Percentiles rank a stretch among this genome's conserved stretches.
phyloP scores from a whole-genome alignment of 2,797 vertebrate species.

The Moxostoma hubbsi region DNA sequence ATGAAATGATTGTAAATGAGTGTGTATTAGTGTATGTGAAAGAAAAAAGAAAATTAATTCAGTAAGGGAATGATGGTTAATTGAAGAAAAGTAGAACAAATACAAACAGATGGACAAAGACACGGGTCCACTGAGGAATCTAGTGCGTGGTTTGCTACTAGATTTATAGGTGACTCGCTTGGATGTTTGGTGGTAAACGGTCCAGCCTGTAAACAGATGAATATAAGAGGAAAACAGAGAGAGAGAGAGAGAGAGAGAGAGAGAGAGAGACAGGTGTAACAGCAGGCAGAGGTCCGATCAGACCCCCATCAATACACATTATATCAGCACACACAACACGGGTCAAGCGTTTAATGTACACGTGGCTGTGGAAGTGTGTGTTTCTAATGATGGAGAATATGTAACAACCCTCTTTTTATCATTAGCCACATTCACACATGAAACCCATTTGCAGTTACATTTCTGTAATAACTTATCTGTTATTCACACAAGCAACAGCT shows the following conservation, averaged over 20 bases:
- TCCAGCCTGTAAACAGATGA: constrained; percentile 94
- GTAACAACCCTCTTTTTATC: constrained; percentile 2
- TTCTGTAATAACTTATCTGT: too few species aligned
- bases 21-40: constrained; percentile 77
- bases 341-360: constrained; percentile 7
- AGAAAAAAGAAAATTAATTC: constrained; percentile 54
- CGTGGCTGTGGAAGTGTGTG: constrained; percentile 8
- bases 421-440: constrained; percentile 32
- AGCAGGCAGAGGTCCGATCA: constrained; percentile 52
- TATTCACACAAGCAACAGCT: too few species aligned
- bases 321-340: constrained; percentile 46
- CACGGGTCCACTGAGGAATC: constrained; percentile 99
- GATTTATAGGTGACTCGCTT: constrained; percentile 99
- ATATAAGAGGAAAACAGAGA: constrained; percentile 77
- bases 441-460: neutral
- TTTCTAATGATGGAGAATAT: constrained; percentile 6
- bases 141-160: constrained; percentile 99
- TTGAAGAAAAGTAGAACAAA: constrained; percentile 99
- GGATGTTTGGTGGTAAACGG: constrained; percentile 95
- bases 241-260: constrained; percentile 26
- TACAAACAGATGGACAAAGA: constrained; percentile 99
- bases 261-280: constrained; percentile 49
- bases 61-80: constrained; percentile 76
- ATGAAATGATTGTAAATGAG: neutral
- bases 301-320: constrained; percentile 53